Evolutionary conservation across 1,140 invertebrate species (phyloP).

Genomic region (Lepidurus packardi): DNA sequence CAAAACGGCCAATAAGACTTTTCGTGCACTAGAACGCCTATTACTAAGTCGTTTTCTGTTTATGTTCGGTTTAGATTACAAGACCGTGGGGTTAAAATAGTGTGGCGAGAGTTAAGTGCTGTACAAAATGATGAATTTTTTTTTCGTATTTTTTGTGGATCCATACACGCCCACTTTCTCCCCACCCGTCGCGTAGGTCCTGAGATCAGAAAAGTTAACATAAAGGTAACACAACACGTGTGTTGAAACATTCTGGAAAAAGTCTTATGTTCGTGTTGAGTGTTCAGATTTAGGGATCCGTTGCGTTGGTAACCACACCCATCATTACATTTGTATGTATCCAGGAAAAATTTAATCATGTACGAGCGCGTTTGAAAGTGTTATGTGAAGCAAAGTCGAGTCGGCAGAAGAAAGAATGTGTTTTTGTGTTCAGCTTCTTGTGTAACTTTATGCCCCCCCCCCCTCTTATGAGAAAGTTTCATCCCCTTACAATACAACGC

Average conservation of each 20-base stretch:
- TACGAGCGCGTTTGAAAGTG: neutral
- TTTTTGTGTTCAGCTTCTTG: constrained; percentile 21
- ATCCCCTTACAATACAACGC: constrained; percentile 14
- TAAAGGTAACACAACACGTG: neutral
- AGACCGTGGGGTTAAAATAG: neutral
- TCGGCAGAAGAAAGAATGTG: neutral
- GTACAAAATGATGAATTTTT: neutral
- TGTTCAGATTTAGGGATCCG: neutral
- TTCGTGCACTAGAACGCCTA: neutral
- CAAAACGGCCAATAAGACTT: neutral
- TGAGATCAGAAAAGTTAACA: neutral
- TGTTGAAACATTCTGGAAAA: constrained; percentile 8
- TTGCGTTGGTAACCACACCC: neutral
- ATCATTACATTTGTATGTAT: constrained; percentile 1
- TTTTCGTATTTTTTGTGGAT: neutral
- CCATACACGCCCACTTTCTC: neutral
- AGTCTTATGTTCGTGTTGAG: neutral
- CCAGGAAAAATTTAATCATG: neutral
- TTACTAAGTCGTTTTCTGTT: neutral
- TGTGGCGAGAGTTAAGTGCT: neutral
- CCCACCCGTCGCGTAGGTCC: neutral
- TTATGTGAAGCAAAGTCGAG: neutral
- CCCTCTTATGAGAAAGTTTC: neutral
- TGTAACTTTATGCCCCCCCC: neutral
- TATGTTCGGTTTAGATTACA: neutral